Evolutionary conservation across 1,140 invertebrate genomes (phyloP).

Genomic region (Lordiphosa clarofinis): DNA sequence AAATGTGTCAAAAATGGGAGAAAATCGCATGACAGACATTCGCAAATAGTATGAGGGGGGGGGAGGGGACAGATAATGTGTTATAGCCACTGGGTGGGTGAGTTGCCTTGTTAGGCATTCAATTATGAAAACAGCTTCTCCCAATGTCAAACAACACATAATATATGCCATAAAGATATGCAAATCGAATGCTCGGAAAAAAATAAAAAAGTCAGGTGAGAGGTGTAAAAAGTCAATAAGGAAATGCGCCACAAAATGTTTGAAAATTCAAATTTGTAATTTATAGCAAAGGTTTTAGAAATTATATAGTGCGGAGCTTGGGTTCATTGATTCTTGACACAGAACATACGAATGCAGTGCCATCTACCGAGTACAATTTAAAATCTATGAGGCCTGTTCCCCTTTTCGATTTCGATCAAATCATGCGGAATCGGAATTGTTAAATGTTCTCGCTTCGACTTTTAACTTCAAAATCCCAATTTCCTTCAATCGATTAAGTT

Average conservation of each 20-base stretch:
- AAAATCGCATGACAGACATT: constrained; percentile 42
- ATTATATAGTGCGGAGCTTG: too few relatives aligned
- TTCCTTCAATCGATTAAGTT: too few relatives aligned
- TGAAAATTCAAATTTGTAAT: background rate
- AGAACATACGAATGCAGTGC: too few relatives aligned
- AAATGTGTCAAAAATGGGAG: constrained; percentile 64
- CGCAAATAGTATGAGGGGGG: background rate
- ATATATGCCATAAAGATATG: constrained; percentile 39
- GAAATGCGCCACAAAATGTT: background rate
- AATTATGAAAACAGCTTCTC: constrained; percentile 21
- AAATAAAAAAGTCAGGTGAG: background rate
- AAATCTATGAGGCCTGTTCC: too few relatives aligned
- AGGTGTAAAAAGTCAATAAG: background rate
- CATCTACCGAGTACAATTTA: too few relatives aligned
- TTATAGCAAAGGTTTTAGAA: too few relatives aligned
- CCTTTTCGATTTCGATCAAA: too few relatives aligned
- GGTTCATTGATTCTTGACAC: too few relatives aligned
- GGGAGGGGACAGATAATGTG: background rate
- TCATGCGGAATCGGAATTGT: too few relatives aligned
- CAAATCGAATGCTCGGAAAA: constrained; percentile 31
- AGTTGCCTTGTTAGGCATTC: constrained; percentile 18
- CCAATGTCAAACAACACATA: constrained; percentile 53
- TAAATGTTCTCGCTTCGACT: too few relatives aligned
- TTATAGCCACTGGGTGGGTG: constrained; percentile 18
- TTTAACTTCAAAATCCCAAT: too few relatives aligned